A percentile compares a stretch with the other conserved stretches of the same genome.
phyloP scores from a whole-genome alignment of 2,888 invertebrate genomes.

The Caenorhabditis uteleia region DNA sequence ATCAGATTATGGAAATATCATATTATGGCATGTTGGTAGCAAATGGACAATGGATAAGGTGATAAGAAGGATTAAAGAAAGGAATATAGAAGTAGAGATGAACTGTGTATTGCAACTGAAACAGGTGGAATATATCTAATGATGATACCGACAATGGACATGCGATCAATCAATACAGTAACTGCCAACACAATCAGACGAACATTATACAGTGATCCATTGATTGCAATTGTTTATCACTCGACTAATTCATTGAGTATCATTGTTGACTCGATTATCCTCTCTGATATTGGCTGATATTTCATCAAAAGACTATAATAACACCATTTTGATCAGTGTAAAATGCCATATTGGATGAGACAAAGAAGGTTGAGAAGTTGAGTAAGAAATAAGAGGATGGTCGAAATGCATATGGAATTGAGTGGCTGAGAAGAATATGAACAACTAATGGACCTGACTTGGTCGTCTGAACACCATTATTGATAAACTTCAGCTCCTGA shows the following conservation, averaged over 20 bases:
- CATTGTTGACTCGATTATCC: constrained; percentile 10
- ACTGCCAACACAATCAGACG: constrained; percentile 17
- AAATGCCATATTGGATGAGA: too few species aligned
- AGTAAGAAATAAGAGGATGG: too few species aligned
- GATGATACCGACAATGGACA: constrained; percentile 16
- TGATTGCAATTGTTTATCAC: constrained; percentile 21
- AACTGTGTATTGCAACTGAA: constrained; percentile 25
- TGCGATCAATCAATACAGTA: constrained; percentile 11
- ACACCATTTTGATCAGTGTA: too few species aligned
- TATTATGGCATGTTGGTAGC: constrained; percentile 15
- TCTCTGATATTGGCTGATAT: too few species aligned
- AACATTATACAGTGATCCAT: constrained; percentile 15
- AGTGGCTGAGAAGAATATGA: too few species aligned
- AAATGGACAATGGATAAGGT: constrained; percentile 2
- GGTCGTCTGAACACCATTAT: too few species aligned
- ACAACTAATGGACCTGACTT: too few species aligned
- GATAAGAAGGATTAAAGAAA: neutral
- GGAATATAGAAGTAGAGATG: constrained; percentile 4
- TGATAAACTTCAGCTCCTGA: too few species aligned
- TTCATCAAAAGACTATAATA: too few species aligned
- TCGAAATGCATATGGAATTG: too few species aligned
- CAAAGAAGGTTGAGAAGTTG: too few species aligned
- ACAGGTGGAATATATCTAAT: constrained; percentile 33
- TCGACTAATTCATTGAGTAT: constrained; percentile 10
- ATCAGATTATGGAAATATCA: constrained; percentile 23